phyloP scores from a whole-genome alignment of 2,888 invertebrate species.

The Biston stratarius region DNA sequence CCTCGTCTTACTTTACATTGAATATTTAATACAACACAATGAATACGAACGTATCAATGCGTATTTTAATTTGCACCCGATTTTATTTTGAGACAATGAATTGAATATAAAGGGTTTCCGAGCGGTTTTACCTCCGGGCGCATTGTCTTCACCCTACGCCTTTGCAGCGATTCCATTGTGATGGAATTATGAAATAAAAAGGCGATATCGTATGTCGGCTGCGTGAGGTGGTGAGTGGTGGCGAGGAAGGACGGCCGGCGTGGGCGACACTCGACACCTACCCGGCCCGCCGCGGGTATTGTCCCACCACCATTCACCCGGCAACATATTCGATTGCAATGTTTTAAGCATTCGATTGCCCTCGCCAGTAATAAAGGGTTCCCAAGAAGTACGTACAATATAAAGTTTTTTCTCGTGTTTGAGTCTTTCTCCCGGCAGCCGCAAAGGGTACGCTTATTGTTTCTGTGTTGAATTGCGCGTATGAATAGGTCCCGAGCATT shows the following conservation, averaged over 20 bases:
- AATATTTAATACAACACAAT: too few species aligned
- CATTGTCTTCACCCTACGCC: conserved; percentile 85
- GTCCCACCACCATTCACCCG: conserved; percentile 70
- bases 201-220: conserved; percentile 83
- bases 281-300: conserved; percentile 54
- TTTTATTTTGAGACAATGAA: conserved; percentile 85
- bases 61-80: conserved; percentile 86
- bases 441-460: conserved; percentile 83
- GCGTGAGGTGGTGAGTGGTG: conserved; percentile 67
- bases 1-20: too few species aligned
- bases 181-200: conserved; percentile 84
- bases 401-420: conserved; percentile 71
- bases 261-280: conserved; percentile 69
- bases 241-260: conserved; percentile 57
- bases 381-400: conserved; percentile 79
- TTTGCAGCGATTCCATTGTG: conserved; percentile 78
- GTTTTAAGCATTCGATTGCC: conserved; percentile 86
- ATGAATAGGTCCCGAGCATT: conserved; percentile 80
- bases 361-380: conserved; percentile 79
- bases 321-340: conserved; percentile 81
- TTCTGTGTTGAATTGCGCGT: conserved; percentile 79
- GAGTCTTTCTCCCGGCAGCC: conserved; percentile 75
- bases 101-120: conserved; percentile 83
- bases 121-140: conserved; percentile 84
- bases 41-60: conserved; percentile 58